These are phyloP conservation scores for Lipotes vexillifer DNA, from an alignment of 2,113 vertebrate genomes.

Conservation along the genomic window DNA sequence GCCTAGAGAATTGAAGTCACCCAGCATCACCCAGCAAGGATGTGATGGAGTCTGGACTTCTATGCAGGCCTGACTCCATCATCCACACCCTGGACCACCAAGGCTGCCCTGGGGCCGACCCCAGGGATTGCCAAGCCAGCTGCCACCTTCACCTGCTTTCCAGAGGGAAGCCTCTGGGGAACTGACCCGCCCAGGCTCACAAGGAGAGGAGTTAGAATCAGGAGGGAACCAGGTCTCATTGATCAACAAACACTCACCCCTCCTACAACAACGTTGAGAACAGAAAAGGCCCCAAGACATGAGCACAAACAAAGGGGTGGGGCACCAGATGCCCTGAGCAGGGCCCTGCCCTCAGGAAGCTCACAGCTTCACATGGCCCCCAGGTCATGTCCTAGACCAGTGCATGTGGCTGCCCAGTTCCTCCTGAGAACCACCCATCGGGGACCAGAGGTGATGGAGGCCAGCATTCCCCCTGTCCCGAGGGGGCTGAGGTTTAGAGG, in stretches of 20 bases:
- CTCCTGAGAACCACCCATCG: too few relatives aligned
- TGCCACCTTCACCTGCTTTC: background rate
- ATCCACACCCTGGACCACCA: background rate
- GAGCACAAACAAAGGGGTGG: background rate
- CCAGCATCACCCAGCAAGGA: background rate
- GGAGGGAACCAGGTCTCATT: background rate
- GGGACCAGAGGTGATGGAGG: too few relatives aligned
- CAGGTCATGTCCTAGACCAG: background rate
- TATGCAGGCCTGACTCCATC: background rate
- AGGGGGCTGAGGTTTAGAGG: accelerated
- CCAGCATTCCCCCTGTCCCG: too few relatives aligned
- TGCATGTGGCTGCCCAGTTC: accelerated
- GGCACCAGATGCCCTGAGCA: accelerated
- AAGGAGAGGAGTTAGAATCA: accelerated
- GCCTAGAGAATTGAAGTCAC: background rate
- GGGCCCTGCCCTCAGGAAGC: background rate
- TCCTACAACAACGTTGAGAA: background rate
- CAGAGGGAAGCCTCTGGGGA: background rate
- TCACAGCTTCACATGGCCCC: background rate
- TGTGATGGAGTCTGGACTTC: background rate
- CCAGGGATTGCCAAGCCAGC: background rate
- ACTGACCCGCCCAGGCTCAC: background rate
- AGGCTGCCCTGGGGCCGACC: background rate
- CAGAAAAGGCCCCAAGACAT: accelerated
- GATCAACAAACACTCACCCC: background rate